Conservation (phyloP, 2,797 vertebrate species). For the Tiaroga cobitis region DNA sequence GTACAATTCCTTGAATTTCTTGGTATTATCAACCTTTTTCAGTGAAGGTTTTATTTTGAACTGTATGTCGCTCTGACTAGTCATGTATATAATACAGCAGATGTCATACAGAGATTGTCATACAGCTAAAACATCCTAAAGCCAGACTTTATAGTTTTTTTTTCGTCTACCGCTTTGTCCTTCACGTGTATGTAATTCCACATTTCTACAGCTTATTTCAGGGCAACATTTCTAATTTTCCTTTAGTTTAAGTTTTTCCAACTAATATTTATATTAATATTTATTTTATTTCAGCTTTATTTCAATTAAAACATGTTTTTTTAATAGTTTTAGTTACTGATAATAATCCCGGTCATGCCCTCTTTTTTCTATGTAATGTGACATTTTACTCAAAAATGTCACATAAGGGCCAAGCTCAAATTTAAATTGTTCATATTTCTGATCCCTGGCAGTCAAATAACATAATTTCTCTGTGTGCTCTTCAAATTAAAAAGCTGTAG, state of each 20-base stretch:
- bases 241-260: too few species aligned
- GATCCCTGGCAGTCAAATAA: constrained; percentile 58
- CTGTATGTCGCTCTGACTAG: background rate
- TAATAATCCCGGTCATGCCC: background rate
- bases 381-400: background rate
- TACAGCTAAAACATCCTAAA: background rate
- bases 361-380: background rate
- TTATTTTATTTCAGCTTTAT: background rate
- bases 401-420: constrained; percentile 53
- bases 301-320: background rate
- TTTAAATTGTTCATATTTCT: constrained; percentile 55
- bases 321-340: background rate
- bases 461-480: constrained; percentile 48
- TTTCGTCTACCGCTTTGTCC: too few species aligned
- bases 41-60: background rate
- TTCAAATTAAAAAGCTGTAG: constrained; percentile 60
- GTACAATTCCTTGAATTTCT: background rate
- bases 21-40: background rate
- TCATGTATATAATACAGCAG: background rate
- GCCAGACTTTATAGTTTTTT: background rate
- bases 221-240: too few species aligned
- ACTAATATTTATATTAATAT: too few species aligned
- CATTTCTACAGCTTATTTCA: background rate
- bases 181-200: too few species aligned
- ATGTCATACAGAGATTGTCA: background rate